A percentile compares a stretch with the other conserved stretches of the same genome.
These are phyloP conservation scores for Brachyalestes nurse DNA, from an alignment of 2,797 vertebrate genomes.

Conservation along the genomic window DNA sequence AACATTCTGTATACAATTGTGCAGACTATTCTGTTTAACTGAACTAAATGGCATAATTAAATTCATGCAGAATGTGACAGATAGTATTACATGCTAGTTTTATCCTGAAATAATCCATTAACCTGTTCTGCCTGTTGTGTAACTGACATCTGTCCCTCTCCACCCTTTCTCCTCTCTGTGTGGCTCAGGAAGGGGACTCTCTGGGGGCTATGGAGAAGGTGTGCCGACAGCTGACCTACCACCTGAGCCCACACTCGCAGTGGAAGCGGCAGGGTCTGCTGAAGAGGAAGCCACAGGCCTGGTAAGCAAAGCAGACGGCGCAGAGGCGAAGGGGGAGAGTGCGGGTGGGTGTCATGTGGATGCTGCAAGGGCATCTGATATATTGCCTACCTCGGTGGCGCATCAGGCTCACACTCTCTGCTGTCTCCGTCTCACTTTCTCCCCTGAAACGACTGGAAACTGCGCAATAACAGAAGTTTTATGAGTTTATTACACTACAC, in stretches of 20 bases:
- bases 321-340: neutral
- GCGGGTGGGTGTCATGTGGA: neutral
- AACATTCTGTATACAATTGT: neutral
- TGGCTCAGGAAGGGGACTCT: constrained; percentile 88
- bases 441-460: neutral
- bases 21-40: too few relatives aligned
- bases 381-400: neutral
- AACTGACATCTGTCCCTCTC: constrained; percentile 29
- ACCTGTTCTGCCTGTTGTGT: constrained; percentile 22
- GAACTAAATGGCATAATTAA: too few relatives aligned
- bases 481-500: neutral
- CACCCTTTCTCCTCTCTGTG: neutral
- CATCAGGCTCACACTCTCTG: too few relatives aligned
- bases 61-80: neutral
- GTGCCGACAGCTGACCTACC: constrained; percentile 96
- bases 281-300: constrained; percentile 95
- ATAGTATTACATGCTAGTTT: neutral
- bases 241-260: constrained; percentile 96
- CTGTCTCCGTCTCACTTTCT: neutral
- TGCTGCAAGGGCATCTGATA: constrained; percentile 22
- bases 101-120: neutral
- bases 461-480: neutral
- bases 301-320: constrained; percentile 78
- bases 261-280: constrained; percentile 92
- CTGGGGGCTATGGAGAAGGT: constrained; percentile 96